Evolutionary conservation across 2,797 vertebrate genomes (phyloP).

Genomic region (Acipenser transmontanus): DNA sequence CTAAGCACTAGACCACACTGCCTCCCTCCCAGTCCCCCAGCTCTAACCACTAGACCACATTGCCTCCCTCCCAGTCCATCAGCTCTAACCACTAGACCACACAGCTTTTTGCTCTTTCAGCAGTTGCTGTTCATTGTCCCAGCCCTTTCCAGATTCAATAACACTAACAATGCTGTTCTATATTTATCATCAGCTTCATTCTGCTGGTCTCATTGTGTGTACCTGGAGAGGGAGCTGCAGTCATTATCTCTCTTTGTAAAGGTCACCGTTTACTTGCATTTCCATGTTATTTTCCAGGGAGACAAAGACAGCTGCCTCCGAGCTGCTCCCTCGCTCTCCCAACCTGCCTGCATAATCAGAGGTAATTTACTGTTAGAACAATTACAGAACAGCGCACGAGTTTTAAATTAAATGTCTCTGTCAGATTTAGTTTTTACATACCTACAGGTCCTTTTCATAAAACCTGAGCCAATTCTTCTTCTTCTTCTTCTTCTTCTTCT

Average conservation of each 20-base stretch:
- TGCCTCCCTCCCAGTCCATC: too few species aligned
- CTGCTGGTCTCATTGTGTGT: constrained; percentile 2
- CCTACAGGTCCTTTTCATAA: too few species aligned
- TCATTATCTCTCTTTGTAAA: constrained; percentile 23
- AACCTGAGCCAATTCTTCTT: too few species aligned
- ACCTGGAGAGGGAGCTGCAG: constrained; percentile 5
- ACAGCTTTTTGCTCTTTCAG: too few species aligned
- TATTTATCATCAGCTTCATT: constrained; percentile 6
- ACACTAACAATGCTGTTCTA: constrained; percentile 1
- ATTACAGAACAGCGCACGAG: too few species aligned
- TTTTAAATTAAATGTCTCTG: too few species aligned
- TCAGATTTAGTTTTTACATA: too few species aligned
- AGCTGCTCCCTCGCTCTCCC: constrained; percentile 1
- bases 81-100: too few species aligned
- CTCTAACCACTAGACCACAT: too few species aligned
- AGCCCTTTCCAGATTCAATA: constrained; percentile 1
- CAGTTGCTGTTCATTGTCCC: not conserved
- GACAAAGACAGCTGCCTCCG: constrained; percentile 11
- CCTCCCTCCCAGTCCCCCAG: too few species aligned
- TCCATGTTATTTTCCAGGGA: constrained; percentile 16
- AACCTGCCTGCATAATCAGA: not conserved
- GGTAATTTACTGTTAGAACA: not conserved
- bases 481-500: too few species aligned
- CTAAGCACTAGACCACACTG: too few species aligned
- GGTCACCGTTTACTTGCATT: constrained; percentile 7